Base-by-base conservation (phyloP, 37 sponge, comb jelly and placozoan genomes). In the Tethya wilhelma region DNA sequence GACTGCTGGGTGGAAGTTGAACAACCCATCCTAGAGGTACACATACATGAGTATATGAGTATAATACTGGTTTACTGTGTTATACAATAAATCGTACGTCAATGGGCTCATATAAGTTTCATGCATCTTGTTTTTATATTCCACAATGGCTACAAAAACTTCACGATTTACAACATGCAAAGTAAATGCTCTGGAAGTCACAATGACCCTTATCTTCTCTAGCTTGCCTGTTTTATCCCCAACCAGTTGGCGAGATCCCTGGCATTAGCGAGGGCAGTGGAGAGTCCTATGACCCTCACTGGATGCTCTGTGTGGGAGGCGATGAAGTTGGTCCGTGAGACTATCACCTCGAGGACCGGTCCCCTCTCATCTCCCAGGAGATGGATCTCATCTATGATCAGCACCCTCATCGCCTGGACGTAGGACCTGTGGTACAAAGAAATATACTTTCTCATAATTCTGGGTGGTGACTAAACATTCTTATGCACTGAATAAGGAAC, bases 351-450 rank as follows among this genome's bases (percentile, higher is more conserved):
- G 58, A 98, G 85, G 22, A 98, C 99, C 0, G 99, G 99, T 4
- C 99, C 99, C 26, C 99, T 80, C 64, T 98, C 99, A 36, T 94
- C 95, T 0, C 99, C 99, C 30, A 98, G 86, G 75, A 98, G 79
- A 73, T 98, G 99, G 62, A 98, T 98, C 87, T 98, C 99, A 60
- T 98, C 99, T 64, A 98, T 98, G 30, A 98, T 89, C 25, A 98
- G 69, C 41, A 98, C 73, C 33, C 87, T 38, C 77, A 98, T 90
- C 2, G 92, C 89, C 59, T 83, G 84, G 5, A 88, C 86, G 67
- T 90, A 94, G 53, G 84, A 63, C 59, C 90, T 86, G 67, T 1
- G 67, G 79, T 9, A 25, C 31, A 39, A 37, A 32, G 14, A 60
- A n/a, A n/a, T n/a, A n/a, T n/a, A n/a, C n/a, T n/a, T n/a, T n/a